These are phyloP conservation scores for Seriola aureovittata DNA, from an alignment of 2,113 vertebrate genomes.

Conservation along the genomic window DNA sequence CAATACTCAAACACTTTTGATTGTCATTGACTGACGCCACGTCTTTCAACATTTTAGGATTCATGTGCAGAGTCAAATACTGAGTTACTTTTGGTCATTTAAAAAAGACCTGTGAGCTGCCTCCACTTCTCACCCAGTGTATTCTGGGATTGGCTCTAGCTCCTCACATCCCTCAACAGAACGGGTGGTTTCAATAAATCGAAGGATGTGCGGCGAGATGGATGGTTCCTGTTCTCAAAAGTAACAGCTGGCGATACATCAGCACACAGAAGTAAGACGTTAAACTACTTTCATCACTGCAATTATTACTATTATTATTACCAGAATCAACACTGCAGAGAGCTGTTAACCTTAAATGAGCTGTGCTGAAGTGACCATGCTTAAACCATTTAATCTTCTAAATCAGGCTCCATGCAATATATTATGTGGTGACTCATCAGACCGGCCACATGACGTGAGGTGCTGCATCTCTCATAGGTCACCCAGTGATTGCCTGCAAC, in stretches of 20 bases:
- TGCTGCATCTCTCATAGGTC: constrained; percentile 2
- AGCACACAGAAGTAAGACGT: background rate
- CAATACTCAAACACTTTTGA: background rate
- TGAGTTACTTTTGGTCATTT: background rate
- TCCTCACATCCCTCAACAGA: background rate
- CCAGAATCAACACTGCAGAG: background rate
- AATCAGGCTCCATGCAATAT: constrained; percentile 2
- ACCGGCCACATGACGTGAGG: constrained; percentile 2
- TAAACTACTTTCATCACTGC: background rate
- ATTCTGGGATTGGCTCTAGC: background rate
- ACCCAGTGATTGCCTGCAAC: constrained; percentile 4
- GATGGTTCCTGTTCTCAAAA: background rate
- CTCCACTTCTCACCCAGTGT: background rate
- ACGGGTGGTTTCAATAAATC: background rate
- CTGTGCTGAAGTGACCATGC: too few species aligned
- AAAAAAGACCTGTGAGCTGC: too few species aligned
- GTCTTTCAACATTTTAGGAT: background rate
- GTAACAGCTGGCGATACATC: background rate
- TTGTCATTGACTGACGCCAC: background rate
- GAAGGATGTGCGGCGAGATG: background rate
- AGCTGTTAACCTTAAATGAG: background rate
- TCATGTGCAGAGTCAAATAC: background rate
- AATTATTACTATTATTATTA: background rate
- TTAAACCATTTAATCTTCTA: background rate
- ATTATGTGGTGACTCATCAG: constrained; percentile 33